A percentile compares a stretch with the other conserved stretches of the same genome.
Evolutionary conservation across 1,140 invertebrate species (phyloP).

Genomic region (Cyclargus thomasi): DNA sequence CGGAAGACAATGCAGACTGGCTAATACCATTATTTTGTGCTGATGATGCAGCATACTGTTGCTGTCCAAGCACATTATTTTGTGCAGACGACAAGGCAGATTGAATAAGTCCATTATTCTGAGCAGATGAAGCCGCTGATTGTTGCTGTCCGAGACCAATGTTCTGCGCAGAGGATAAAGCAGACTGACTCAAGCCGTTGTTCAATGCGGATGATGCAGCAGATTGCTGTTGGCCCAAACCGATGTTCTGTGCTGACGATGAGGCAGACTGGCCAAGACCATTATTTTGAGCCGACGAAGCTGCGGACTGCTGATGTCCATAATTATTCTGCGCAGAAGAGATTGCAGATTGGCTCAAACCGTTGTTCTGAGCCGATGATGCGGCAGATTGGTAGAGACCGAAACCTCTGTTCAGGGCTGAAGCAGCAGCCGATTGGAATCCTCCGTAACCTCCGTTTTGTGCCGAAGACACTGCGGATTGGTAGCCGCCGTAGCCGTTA

Average conservation of each 20-base stretch:
- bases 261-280: no score
- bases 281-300: neutral
- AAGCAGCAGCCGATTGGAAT: neutral
- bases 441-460: neutral
- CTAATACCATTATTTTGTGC: slow-evolving; percentile 16
- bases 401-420: neutral
- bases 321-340: neutral
- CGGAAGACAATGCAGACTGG: slow-evolving; percentile 19
- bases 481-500: neutral
- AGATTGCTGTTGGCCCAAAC: neutral
- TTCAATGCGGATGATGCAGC: no score
- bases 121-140: neutral
- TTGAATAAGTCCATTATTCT: neutral
- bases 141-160: no score
- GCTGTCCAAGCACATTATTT: neutral
- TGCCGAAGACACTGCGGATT: neutral
- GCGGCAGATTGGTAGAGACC: neutral
- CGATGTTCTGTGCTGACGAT: slow-evolving; percentile 13
- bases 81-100: slow-evolving; percentile 9
- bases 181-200: no score
- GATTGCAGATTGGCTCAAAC: neutral
- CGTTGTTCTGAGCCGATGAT: neutral
- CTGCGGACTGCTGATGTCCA: neutral
- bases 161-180: no score
- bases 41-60: slow-evolving; percentile 20